These are phyloP conservation scores for Wiebesia pumilae DNA, from an alignment of 1,140 invertebrate genomes.

Conservation along the genomic window DNA sequence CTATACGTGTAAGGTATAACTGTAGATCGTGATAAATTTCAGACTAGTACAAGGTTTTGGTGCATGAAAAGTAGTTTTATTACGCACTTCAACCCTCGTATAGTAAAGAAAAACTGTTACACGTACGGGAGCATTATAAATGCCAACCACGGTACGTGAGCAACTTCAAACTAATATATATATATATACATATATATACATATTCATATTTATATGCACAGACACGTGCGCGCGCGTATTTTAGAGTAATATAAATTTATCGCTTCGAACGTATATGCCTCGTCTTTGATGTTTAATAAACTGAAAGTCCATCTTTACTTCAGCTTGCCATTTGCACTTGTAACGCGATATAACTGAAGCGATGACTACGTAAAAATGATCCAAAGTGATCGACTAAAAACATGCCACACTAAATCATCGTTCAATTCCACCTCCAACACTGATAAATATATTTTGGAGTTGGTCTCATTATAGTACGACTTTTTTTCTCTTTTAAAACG, in stretches of 20 bases:
- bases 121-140: not conserved
- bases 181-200: too few relatives aligned
- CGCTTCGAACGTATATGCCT: too few relatives aligned
- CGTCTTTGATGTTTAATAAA: not conserved
- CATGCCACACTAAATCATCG: not conserved
- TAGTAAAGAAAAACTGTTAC: not conserved
- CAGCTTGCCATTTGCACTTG: slow-evolving; percentile 3
- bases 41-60: slow-evolving; percentile 18
- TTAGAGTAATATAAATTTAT: too few relatives aligned
- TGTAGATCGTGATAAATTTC: not conserved
- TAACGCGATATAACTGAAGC: not conserved
- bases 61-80: slow-evolving; percentile 57
- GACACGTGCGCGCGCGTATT: too few relatives aligned
- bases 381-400: not conserved
- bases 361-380: not conserved
- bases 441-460: slow-evolving; percentile 34
- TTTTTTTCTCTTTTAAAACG: not conserved
- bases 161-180: too few relatives aligned
- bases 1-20: not conserved
- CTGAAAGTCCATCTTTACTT: slow-evolving; percentile 10
- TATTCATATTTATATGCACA: too few relatives aligned
- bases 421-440: slow-evolving; percentile 44
- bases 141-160: not conserved
- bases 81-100: slow-evolving; percentile 57
- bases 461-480: slow-evolving; percentile 10